These are phyloP conservation scores for Volucella inflata DNA, from an alignment of 2,888 invertebrate genomes.

Conservation along the genomic window DNA sequence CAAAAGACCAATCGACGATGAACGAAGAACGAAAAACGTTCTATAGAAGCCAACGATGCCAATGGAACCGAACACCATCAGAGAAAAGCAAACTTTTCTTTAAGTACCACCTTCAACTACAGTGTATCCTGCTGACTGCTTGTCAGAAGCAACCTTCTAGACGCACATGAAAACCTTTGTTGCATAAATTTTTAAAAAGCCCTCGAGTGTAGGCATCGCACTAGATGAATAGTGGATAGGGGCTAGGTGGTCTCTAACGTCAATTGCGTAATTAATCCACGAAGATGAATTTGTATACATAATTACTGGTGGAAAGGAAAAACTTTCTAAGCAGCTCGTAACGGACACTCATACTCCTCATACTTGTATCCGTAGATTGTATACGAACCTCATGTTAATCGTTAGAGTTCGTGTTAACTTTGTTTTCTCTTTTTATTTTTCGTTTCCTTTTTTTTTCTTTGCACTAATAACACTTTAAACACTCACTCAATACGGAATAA, in stretches of 20 bases:
- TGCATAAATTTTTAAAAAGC: constrained; percentile 65
- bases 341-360: too few relatives aligned
- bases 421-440: constrained; percentile 7
- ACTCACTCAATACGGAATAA: constrained; percentile 47
- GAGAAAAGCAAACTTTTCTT: constrained; percentile 37
- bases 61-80: background rate
- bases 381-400: constrained; percentile 52
- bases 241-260: constrained; percentile 29
- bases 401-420: constrained; percentile 63
- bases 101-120: background rate
- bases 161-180: constrained; percentile 37
- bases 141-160: constrained; percentile 12
- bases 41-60: constrained; percentile 3
- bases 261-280: constrained; percentile 63
- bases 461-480: constrained; percentile 70
- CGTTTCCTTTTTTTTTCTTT: constrained; percentile 27
- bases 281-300: constrained; percentile 65
- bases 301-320: constrained; percentile 44
- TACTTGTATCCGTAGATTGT: background rate
- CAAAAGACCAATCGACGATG: background rate
- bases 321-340: background rate
- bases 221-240: too few relatives aligned
- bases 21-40: background rate
- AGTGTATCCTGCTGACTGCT: constrained; percentile 8
- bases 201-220: background rate